Evolutionary conservation across 2,888 invertebrate genomes (phyloP).

Genomic region (Xestia c-nigrum): DNA sequence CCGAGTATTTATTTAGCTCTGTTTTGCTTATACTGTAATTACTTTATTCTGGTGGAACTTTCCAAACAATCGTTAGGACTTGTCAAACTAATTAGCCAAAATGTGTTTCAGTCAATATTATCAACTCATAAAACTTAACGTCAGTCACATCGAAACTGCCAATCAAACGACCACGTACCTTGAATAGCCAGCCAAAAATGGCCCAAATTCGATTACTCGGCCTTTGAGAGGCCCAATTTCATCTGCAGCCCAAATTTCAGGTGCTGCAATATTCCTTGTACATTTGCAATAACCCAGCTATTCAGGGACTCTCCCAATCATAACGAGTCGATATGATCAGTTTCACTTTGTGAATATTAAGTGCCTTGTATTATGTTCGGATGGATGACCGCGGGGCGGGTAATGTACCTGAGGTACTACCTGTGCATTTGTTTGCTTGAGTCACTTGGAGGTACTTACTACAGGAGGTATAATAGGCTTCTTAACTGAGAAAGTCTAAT

Average conservation of each 20-base stretch:
- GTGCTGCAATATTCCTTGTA: conserved; percentile 59
- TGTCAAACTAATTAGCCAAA: background rate
- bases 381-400: background rate
- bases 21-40: background rate
- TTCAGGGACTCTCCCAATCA: conserved; percentile 53
- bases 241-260: conserved; percentile 54
- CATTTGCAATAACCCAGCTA: conserved; percentile 54
- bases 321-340: conserved; percentile 61
- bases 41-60: too few relatives aligned
- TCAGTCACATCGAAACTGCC: conserved; percentile 1
- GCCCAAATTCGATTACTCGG: conserved; percentile 55
- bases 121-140: conserved; percentile 4
- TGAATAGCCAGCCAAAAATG: conserved; percentile 52
- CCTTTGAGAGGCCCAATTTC: conserved; percentile 61
- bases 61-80: too few relatives aligned
- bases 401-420: background rate
- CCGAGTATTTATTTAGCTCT: background rate
- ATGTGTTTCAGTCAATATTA: too few relatives aligned
- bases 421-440: background rate
- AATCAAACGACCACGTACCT: conserved; percentile 25
- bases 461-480: too few relatives aligned
- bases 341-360: conserved; percentile 58
- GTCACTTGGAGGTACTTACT: background rate
- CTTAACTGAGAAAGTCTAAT: too few relatives aligned
- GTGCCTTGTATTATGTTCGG: conserved; percentile 42